phyloP scores from a whole-genome alignment of 1,140 invertebrate species.

The Nephotettix cincticeps region DNA sequence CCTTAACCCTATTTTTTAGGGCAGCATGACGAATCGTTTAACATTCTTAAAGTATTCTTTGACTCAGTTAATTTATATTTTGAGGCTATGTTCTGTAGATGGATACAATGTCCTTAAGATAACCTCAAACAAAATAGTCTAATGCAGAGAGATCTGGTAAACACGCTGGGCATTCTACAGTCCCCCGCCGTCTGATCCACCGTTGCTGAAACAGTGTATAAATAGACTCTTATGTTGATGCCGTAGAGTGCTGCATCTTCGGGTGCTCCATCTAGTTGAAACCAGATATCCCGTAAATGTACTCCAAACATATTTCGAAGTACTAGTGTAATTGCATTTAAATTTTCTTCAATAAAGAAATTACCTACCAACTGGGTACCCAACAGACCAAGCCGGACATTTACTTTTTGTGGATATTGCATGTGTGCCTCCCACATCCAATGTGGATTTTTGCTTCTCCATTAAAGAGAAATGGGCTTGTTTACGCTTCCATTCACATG shows the following conservation, averaged over 20 bases:
- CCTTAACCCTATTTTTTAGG: too few species aligned
- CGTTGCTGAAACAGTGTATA: background rate
- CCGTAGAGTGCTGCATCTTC: background rate
- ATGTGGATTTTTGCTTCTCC: background rate
- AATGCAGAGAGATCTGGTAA: background rate
- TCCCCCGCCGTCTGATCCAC: background rate
- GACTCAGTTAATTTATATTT: background rate
- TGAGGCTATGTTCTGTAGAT: too few species aligned
- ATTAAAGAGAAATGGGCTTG: slow-evolving; percentile 3
- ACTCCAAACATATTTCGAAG: background rate
- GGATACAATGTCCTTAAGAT: too few species aligned
- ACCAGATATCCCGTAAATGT: background rate
- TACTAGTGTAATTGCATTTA: background rate
- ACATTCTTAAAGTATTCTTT: background rate
- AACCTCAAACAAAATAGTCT: too few species aligned
- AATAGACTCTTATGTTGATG: background rate
- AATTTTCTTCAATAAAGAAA: slow-evolving; percentile 3
- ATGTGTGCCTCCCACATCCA: background rate
- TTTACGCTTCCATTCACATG: background rate
- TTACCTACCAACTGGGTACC: too few species aligned
- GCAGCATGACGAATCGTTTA: too few species aligned
- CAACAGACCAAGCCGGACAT: background rate
- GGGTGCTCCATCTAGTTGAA: background rate
- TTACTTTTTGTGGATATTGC: background rate
- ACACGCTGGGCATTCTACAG: background rate